phyloP scores from a whole-genome alignment of 2,113 vertebrate species.

The Forbesichthys papilliferus region DNA sequence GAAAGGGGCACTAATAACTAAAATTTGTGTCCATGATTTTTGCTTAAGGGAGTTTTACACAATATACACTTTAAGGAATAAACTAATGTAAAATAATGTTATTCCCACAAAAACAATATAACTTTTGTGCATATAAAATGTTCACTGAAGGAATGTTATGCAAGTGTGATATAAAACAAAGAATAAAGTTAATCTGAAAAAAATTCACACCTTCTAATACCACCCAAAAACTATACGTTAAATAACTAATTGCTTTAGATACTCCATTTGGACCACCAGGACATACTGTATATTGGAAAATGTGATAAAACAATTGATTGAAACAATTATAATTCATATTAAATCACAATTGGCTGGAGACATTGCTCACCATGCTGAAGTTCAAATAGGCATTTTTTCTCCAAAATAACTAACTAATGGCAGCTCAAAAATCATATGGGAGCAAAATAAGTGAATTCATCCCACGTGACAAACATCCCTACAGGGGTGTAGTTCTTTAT shows the following conservation, averaged over 20 bases:
- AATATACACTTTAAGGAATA: conserved; percentile 31
- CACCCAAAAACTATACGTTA: no score
- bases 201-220: background rate
- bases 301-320: no score
- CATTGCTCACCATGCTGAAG: background rate
- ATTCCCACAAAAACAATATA: conserved; percentile 21
- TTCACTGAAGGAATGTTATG: conserved; percentile 17
- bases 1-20: background rate
- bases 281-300: no score
- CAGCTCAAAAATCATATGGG: no score
- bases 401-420: background rate
- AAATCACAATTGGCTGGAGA: background rate
- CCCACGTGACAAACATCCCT: no score
- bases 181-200: background rate
- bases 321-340: background rate
- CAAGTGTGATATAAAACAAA: conserved; percentile 28
- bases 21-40: background rate
- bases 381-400: background rate
- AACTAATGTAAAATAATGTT: conserved; percentile 15
- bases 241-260: no score
- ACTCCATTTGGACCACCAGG: no score
- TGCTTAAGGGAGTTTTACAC: conserved; percentile 24
- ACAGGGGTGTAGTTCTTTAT: no score
- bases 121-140: conserved; percentile 27
- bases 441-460: no score